Evolutionary conservation across 2,113 vertebrate genomes (phyloP).

Genomic region (Panthera leo): DNA sequence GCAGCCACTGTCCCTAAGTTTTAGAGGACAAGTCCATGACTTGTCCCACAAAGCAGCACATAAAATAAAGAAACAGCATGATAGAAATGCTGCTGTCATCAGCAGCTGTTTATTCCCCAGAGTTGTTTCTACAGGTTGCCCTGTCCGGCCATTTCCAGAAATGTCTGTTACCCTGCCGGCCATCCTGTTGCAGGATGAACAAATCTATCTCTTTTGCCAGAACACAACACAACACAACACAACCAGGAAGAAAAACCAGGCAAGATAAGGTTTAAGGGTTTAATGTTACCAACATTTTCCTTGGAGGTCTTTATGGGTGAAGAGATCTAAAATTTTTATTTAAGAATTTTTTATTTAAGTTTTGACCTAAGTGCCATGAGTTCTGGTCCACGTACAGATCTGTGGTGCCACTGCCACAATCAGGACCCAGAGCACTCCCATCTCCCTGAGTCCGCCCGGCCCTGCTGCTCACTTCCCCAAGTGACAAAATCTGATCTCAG

Average conservation of each 20-base stretch:
- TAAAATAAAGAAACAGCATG: neutral
- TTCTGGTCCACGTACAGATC: neutral
- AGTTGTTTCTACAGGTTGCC: neutral
- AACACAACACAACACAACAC: constrained; percentile 56
- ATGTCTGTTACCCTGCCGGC: constrained; percentile 19
- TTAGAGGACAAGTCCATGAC: constrained; percentile 6
- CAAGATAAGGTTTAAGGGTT: neutral
- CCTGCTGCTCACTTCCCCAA: neutral
- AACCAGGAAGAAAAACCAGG: constrained; percentile 61
- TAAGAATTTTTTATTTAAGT: neutral
- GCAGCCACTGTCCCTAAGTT: neutral
- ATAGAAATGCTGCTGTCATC: neutral
- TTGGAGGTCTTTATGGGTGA: neutral
- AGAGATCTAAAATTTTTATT: neutral
- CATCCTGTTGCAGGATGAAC: constrained; percentile 42
- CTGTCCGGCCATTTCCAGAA: neutral
- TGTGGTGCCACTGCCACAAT: neutral
- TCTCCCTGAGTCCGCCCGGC: neutral
- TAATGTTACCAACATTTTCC: neutral
- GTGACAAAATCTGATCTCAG: neutral
- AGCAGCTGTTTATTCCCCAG: neutral
- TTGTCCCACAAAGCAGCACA: neutral
- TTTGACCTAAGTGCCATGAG: neutral
- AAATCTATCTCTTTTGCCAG: constrained; percentile 37
- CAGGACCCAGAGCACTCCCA: neutral